A percentile compares a stretch with the other conserved stretches of the same genome.
Conservation (phyloP, 2,113 vertebrate genomes). For the Crotalus tigris region DNA sequence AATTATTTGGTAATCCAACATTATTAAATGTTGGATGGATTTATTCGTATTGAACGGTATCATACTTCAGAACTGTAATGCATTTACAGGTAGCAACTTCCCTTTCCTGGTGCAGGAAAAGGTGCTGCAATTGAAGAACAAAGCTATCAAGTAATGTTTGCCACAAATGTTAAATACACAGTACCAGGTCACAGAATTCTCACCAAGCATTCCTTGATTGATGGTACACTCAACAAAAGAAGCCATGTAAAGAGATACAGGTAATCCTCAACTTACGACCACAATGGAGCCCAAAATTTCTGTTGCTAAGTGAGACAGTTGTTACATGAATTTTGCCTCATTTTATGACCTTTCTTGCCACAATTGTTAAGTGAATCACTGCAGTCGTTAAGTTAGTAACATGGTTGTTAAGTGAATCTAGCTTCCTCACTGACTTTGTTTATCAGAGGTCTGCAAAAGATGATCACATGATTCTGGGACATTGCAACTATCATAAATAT, state of each 20-base stretch:
- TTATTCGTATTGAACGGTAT: conserved; percentile 20
- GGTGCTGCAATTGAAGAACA: background rate
- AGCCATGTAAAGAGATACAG: background rate
- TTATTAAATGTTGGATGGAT: conserved; percentile 4
- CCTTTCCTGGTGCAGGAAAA: background rate
- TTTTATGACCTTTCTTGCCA: background rate
- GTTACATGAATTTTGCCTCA: background rate
- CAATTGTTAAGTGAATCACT: background rate
- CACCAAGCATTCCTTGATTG: background rate
- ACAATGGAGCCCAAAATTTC: background rate
- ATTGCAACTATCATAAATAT: background rate
- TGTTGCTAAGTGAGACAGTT: background rate
- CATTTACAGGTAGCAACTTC: background rate
- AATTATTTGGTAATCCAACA: conserved; percentile 39
- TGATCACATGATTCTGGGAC: background rate
- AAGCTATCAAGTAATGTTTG: conserved; percentile 1
- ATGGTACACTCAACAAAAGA: background rate
- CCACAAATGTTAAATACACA: background rate
- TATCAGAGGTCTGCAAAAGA: background rate
- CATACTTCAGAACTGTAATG: background rate
- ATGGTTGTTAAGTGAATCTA: background rate
- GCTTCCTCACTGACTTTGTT: background rate
- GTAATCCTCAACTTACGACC: background rate
- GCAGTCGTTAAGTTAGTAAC: background rate
- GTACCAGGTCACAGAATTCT: background rate